A percentile compares a stretch with the other conserved stretches of the same genome.
phyloP scores from a whole-genome alignment of 23 tunicate species.

The Halocynthia aurantium region DNA sequence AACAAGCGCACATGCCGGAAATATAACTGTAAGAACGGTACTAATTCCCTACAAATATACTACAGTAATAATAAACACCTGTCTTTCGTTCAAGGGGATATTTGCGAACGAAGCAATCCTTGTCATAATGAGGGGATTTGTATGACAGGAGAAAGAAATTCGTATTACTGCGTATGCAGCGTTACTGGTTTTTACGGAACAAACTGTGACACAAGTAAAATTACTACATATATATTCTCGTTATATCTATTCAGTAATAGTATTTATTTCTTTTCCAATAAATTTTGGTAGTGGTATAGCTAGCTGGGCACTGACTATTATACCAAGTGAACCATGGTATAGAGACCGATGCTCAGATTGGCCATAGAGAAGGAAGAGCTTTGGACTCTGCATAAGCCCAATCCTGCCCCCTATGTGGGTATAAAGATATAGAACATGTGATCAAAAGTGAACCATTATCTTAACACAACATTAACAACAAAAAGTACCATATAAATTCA shows the following conservation, averaged over 20 bases:
- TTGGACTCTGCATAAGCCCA: neutral
- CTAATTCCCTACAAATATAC: too few species aligned
- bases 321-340: neutral
- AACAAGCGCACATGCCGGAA: neutral
- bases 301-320: constrained; percentile 1
- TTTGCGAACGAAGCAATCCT: constrained; percentile 6
- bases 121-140: constrained; percentile 19
- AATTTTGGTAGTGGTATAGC: neutral
- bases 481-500: too few species aligned
- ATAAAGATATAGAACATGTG: too few species aligned
- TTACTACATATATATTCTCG: too few species aligned
- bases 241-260: too few species aligned
- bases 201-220: constrained; percentile 7
- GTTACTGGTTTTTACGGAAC: constrained; percentile 30
- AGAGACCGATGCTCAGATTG: neutral
- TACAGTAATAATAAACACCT: too few species aligned
- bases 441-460: too few species aligned
- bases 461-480: too few species aligned
- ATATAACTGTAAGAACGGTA: neutral
- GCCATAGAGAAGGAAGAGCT: too few species aligned
- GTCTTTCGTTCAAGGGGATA: neutral
- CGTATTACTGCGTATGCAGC: constrained; percentile 15
- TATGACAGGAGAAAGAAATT: neutral
- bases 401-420: too few species aligned
- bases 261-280: too few species aligned